Evolutionary conservation across 2,888 invertebrate genomes (phyloP).

Genomic region (Ormyrus labotus): DNA sequence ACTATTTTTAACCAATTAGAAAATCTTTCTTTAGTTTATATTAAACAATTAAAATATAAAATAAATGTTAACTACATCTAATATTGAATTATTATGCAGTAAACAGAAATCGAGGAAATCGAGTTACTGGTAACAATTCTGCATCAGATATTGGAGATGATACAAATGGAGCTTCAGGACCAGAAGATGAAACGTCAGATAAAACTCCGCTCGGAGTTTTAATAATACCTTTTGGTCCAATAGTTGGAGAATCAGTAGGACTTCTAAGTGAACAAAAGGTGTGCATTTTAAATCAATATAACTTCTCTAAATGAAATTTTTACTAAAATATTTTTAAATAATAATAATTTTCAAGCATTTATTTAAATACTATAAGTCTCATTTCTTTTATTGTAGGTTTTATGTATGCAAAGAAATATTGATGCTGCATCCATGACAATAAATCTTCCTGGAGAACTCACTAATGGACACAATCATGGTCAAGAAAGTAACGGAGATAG

Average conservation of each 20-base stretch:
- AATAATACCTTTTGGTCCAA: conserved; percentile 82
- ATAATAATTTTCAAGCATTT: conserved; percentile 2
- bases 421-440: conserved; percentile 65
- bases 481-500: conserved; percentile 71
- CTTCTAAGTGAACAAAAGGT: conserved; percentile 83
- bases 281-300: background rate
- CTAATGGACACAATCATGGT: conserved; percentile 72
- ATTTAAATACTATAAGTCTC: background rate
- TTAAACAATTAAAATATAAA: too few relatives aligned
- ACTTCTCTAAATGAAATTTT: background rate
- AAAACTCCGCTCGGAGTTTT: conserved; percentile 79
- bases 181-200: conserved; percentile 70
- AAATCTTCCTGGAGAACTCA: conserved; percentile 67
- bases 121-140: conserved; percentile 66
- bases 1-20: too few relatives aligned
- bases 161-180: conserved; percentile 67
- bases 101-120: conserved; percentile 65
- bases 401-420: conserved; percentile 69
- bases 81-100: conserved; percentile 53
- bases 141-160: conserved; percentile 67
- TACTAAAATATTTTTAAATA: background rate
- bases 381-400: conserved; percentile 62
- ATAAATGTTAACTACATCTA: too few relatives aligned
- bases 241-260: conserved; percentile 81
- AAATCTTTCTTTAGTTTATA: too few relatives aligned